Base-by-base conservation (phyloP, 2,888 invertebrate genomes). In the Germaria angustata region DNA sequence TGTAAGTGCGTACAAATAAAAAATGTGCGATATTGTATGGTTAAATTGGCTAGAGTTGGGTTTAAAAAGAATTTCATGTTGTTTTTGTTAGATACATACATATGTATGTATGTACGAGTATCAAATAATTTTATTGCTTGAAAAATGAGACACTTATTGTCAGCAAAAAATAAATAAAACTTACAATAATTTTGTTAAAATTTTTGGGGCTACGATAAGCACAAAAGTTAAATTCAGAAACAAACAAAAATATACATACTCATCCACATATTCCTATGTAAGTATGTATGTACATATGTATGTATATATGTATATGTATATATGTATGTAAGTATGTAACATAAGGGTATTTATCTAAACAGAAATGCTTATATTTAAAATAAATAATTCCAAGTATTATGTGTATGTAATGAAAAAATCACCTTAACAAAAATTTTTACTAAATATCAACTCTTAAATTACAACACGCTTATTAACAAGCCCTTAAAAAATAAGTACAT, bases 151-250 rank as follows among this genome's bases (percentile, higher is more conserved):
- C 66, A 59, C n/a, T n/a, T 72, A 41, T 51, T 24, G 79, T 80
- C 79, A 80, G 79, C 79, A 79, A 66, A 73, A 72, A 53, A 61
- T 46, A 34, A 53, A 28, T 6, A 28, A 28, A n/a, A n/a, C n/a
- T n/a, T 28, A 32, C 22, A 57, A 46, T 17, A n/a, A 55, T 51
- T 51, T 51, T 49, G 17, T 20, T 22, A 28, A 41, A 2, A 2
- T 20, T 53, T 28, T 39, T n/a, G 8, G n/a, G 39, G 11, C 28
- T 34, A 17, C 59, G 55, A 20, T 46, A 22, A 32, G 20, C n/a
- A 20, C 7, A 49, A 20, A 36, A 15, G 3, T 22, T 6, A 22
- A 5, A 13, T 36, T 8, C 20, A 7, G 11, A 57, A 51, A 7
- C 51, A 34, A 53, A 51, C 4, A 71, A 49, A 49, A 34, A 46